phyloP scores from a whole-genome alignment of 2,888 invertebrate species.

The Oscheius sp. region DNA sequence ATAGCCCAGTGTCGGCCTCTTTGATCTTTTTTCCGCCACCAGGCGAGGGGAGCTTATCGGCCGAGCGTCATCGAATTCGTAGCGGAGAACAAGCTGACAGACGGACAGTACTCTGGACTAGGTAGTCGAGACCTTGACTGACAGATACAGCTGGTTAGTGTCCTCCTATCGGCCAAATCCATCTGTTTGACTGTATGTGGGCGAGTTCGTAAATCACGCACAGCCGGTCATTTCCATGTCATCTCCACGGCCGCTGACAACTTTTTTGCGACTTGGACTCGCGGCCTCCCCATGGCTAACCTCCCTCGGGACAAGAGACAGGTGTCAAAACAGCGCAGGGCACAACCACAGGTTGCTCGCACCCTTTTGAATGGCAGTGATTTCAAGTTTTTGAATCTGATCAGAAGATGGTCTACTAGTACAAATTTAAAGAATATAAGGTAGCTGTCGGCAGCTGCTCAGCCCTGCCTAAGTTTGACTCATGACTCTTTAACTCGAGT shows the following conservation, averaged over 20 bases:
- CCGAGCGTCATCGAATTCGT: slow-evolving; percentile 7
- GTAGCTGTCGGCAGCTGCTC: too few species aligned
- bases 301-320: slow-evolving; percentile 31
- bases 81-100: background rate
- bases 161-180: slow-evolving; percentile 10
- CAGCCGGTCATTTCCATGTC: slow-evolving; percentile 32
- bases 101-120: too few species aligned
- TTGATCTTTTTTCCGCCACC: slow-evolving; percentile 29
- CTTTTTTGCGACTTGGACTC: slow-evolving; percentile 21
- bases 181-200: slow-evolving; percentile 20
- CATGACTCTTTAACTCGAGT: too few species aligned
- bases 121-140: background rate
- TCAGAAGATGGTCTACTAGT: too few species aligned
- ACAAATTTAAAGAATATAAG: too few species aligned
- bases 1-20: slow-evolving; percentile 31
- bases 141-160: background rate
- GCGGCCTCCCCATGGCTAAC: background rate
- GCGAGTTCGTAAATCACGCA: slow-evolving; percentile 33
- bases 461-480: too few species aligned
- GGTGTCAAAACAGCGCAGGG: slow-evolving; percentile 19
- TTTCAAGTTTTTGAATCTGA: too few species aligned
- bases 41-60: background rate
- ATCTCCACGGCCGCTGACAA: slow-evolving; percentile 34
- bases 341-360: too few species aligned
- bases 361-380: too few species aligned